Conservation (phyloP, 2,797 vertebrate species). For the Dallia pectoralis region DNA sequence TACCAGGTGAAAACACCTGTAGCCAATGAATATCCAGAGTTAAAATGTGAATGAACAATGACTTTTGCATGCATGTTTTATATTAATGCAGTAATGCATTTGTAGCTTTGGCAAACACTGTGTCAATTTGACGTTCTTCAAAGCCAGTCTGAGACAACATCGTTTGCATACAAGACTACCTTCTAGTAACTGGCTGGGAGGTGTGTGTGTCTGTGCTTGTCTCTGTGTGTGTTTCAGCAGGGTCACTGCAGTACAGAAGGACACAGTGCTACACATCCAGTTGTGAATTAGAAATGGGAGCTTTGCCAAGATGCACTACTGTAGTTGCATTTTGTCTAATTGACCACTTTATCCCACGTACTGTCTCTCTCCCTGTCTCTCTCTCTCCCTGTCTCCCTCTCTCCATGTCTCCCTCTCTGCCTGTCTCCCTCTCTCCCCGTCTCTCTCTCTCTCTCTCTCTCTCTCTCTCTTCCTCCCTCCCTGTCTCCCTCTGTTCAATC, state of each 20-base stretch:
- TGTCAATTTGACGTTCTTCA: too few relatives aligned
- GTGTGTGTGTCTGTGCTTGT: too few relatives aligned
- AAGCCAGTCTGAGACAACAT: too few relatives aligned
- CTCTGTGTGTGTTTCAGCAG: slow-evolving; percentile 10
- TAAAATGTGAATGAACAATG: too few relatives aligned
- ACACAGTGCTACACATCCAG: slow-evolving; percentile 48
- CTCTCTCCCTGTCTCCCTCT: neutral
- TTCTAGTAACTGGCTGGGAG: too few relatives aligned
- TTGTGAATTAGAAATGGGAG: slow-evolving; percentile 73
- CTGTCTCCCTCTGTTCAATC: neutral
- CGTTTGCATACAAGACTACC: too few relatives aligned
- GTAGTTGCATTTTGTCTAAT: neutral
- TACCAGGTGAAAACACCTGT: neutral
- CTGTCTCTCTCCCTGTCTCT: neutral
- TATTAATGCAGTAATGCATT: too few relatives aligned
- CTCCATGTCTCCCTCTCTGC: neutral
- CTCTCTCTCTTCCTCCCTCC: neutral
- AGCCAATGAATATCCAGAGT: too few relatives aligned
- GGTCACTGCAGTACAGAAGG: slow-evolving; percentile 26
- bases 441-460: neutral
- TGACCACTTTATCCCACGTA: neutral
- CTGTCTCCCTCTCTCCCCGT: neutral
- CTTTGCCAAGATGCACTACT: slow-evolving; percentile 51
- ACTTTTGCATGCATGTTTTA: too few relatives aligned
- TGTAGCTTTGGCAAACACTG: too few relatives aligned